phyloP scores from a whole-genome alignment of 2,797 vertebrate species.

The Helostoma temminkii region DNA sequence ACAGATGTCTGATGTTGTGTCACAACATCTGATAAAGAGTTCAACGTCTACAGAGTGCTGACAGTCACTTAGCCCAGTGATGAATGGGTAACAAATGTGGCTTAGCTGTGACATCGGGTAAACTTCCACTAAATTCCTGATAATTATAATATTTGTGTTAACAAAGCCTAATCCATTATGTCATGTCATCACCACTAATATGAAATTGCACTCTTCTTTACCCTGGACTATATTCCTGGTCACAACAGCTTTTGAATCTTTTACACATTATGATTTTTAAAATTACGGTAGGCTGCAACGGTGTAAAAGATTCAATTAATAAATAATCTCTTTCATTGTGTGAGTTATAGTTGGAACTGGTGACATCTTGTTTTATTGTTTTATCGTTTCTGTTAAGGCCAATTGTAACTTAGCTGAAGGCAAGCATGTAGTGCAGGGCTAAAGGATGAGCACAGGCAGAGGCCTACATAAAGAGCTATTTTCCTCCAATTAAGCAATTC shows the following conservation, averaged over 20 bases:
- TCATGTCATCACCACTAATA: too few relatives aligned
- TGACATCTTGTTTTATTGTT: constrained; percentile 9
- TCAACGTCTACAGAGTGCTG: constrained; percentile 55
- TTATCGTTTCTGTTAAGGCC: constrained; percentile 20
- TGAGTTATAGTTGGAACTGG: neutral
- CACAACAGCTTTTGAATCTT: neutral
- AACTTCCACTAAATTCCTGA: neutral
- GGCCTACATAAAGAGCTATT: constrained; percentile 78
- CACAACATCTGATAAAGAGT: constrained; percentile 75
- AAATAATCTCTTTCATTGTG: neutral
- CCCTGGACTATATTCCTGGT: neutral
- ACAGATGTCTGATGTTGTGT: constrained; percentile 56
- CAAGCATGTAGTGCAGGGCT: constrained; percentile 53
- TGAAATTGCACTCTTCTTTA: neutral
- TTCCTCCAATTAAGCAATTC: constrained; percentile 86
- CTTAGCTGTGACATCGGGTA: constrained; percentile 1
- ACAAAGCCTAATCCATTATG: neutral
- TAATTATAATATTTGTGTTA: neutral
- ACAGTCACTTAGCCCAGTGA: constrained; percentile 8
- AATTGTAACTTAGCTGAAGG: constrained; percentile 54
- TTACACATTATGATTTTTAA: too few relatives aligned
- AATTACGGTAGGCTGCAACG: too few relatives aligned
- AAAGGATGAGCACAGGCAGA: constrained; percentile 64
- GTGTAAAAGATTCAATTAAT: too few relatives aligned
- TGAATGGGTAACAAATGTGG: constrained; percentile 29